These are phyloP conservation scores for Sthenelais limicola DNA, from an alignment of 2,888 invertebrate genomes.

Conservation along the genomic window DNA sequence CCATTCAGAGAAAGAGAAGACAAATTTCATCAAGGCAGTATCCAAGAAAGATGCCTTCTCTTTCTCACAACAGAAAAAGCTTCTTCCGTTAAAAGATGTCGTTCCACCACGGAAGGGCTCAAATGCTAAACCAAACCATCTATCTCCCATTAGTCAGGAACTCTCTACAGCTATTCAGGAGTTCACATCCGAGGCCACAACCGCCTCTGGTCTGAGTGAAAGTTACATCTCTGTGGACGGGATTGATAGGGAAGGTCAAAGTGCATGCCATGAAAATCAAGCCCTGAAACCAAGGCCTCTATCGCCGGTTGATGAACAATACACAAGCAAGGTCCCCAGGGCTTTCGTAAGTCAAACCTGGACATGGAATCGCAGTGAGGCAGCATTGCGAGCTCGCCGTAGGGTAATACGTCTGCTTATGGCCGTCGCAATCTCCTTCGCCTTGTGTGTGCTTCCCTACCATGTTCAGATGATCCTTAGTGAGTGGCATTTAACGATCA, in stretches of 20 bases:
- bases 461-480: constrained; percentile 84
- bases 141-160: background rate
- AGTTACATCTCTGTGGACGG: background rate
- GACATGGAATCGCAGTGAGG: background rate
- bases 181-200: no score
- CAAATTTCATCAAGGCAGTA: background rate
- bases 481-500: constrained; percentile 77
- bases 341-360: no score
- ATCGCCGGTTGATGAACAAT: background rate
- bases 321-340: no score
- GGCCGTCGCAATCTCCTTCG: constrained; percentile 89
- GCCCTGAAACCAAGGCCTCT: background rate
- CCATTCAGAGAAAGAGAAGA: background rate
- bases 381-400: constrained; percentile 80
- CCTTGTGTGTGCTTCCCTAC: constrained; percentile 89
- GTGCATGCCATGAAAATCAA: no score
- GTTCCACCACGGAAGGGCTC: constrained; percentile 24
- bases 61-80: background rate
- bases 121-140: constrained; percentile 13
- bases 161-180: no score
- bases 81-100: constrained; percentile 3
- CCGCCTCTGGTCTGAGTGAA: no score
- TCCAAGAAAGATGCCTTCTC: background rate
- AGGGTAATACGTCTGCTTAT: constrained; percentile 92
- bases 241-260: background rate